Conservation (phyloP, 2,113 vertebrate genomes). For the Panurus biarmicus region DNA sequence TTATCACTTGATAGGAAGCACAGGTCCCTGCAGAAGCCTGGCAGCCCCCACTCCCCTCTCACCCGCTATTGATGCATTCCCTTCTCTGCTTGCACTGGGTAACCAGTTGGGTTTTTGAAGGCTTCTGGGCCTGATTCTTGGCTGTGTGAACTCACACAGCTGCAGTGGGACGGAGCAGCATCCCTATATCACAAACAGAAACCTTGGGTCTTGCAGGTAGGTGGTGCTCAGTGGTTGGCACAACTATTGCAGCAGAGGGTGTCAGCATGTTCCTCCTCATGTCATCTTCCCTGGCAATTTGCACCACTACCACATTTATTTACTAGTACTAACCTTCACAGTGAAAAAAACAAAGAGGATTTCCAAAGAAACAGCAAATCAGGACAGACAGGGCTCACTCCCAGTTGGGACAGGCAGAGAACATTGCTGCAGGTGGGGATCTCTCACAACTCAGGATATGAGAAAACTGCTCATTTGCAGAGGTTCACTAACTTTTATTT, state of each 20-base stretch:
- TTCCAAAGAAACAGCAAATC: background rate
- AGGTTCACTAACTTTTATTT: background rate
- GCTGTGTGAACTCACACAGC: background rate
- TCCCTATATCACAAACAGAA: background rate
- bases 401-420: rapidly evolving
- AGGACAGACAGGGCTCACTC: background rate
- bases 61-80: rapidly evolving
- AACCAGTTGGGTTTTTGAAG: rapidly evolving
- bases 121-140: background rate
- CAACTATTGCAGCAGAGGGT: no score
- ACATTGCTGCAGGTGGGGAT: background rate
- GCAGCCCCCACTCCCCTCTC: background rate
- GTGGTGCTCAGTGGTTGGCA: background rate
- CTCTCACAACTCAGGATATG: rapidly evolving
- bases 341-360: background rate
- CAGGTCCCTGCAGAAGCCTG: background rate
- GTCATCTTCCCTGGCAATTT: background rate
- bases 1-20: background rate
- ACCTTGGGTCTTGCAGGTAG: background rate
- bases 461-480: background rate
- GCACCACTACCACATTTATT: background rate
- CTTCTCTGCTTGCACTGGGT: background rate
- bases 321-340: background rate
- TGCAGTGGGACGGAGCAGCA: background rate
- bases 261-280: background rate